phyloP scores from a whole-genome alignment of 2,113 vertebrate genomes.

The Spilogale gracilis region DNA sequence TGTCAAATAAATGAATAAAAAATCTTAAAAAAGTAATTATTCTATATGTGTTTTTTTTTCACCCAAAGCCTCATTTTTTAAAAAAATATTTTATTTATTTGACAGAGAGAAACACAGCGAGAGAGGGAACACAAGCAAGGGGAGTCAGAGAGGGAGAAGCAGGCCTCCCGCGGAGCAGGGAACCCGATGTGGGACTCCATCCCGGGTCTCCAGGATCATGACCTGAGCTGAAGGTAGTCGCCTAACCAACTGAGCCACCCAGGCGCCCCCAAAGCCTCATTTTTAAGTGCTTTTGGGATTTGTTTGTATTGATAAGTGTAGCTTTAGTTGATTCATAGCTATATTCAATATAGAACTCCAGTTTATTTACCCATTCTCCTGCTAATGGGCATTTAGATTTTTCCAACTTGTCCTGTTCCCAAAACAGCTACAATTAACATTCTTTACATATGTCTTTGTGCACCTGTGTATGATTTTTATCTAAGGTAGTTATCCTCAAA shows the following conservation, averaged over 20 bases:
- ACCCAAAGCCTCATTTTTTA: neutral
- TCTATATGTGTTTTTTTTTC: neutral
- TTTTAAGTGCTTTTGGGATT: slow-evolving; percentile 39
- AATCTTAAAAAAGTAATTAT: neutral
- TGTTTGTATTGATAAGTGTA: slow-evolving; percentile 22
- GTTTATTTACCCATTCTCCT: neutral
- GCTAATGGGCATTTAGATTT: slow-evolving; percentile 12
- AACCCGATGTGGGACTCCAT: no score
- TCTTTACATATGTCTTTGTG: slow-evolving; percentile 25
- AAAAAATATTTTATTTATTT: no score
- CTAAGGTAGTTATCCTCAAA: neutral
- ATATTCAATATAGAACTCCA: slow-evolving; percentile 8
- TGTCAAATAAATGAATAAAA: no score
- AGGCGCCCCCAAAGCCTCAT: neutral
- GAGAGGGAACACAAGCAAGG: no score
- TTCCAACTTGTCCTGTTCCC: slow-evolving; percentile 4
- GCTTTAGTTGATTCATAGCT: slow-evolving; percentile 13
- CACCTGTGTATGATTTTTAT: slow-evolving; percentile 31
- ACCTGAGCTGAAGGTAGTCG: no score
- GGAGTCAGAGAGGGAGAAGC: no score
- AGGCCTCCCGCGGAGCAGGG: no score
- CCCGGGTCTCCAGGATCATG: no score
- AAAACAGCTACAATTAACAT: slow-evolving; percentile 26
- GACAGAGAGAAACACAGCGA: no score
- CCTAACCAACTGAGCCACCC: no score